phyloP scores from a whole-genome alignment of 2,888 invertebrate genomes.

The Cryptophagus acutangulus region DNA sequence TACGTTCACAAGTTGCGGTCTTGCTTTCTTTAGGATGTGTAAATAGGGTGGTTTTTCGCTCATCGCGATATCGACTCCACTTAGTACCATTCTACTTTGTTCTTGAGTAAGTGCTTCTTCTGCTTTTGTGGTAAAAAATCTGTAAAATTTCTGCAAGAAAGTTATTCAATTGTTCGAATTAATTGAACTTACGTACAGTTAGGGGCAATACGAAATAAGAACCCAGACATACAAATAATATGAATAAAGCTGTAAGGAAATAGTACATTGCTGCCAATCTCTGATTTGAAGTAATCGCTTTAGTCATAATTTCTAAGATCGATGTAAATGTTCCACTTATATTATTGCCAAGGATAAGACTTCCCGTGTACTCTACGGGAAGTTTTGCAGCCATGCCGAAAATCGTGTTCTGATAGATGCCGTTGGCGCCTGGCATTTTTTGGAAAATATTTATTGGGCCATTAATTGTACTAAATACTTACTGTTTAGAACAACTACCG shows the following conservation, averaged over 20 bases:
- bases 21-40: slow-evolving; percentile 66
- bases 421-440: slow-evolving; percentile 74
- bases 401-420: slow-evolving; percentile 95
- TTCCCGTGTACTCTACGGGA: slow-evolving; percentile 89
- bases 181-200: slow-evolving; percentile 64
- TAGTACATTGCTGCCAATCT: slow-evolving; percentile 94
- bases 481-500: slow-evolving; percentile 83
- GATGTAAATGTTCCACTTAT: slow-evolving; percentile 85
- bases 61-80: slow-evolving; percentile 39
- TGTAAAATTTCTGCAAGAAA: slow-evolving; percentile 73
- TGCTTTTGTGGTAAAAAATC: slow-evolving; percentile 73
- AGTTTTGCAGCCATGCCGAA: slow-evolving; percentile 93
- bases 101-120: slow-evolving; percentile 56
- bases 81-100: too few species aligned
- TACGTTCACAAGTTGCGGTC: slow-evolving; percentile 83
- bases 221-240: slow-evolving; percentile 88
- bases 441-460: background rate
- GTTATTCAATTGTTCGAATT: slow-evolving; percentile 6
- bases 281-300: slow-evolving; percentile 61
- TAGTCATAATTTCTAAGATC: slow-evolving; percentile 66
- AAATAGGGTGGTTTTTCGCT: slow-evolving; percentile 58
- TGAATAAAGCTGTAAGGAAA: slow-evolving; percentile 89
- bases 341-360: slow-evolving; percentile 89
- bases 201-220: slow-evolving; percentile 92
- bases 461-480: slow-evolving; percentile 43